phyloP scores from a whole-genome alignment of 2,113 vertebrate species.

The Mormyrus lacerda region DNA sequence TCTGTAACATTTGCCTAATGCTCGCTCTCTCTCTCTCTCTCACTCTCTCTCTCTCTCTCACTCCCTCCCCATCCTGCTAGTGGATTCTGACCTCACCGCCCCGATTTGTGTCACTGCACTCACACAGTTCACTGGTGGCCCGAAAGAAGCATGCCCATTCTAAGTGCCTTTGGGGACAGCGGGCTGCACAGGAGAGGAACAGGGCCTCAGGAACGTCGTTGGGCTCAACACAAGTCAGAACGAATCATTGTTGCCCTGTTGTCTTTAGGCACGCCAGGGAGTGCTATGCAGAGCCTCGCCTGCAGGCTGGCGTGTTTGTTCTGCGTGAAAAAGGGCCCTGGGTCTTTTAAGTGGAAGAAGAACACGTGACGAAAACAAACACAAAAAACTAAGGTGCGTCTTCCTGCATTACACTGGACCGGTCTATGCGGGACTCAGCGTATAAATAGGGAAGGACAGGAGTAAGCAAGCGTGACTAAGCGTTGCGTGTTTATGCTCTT shows the following conservation, averaged over 20 bases:
- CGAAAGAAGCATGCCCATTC: not conserved
- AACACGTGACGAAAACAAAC: not conserved
- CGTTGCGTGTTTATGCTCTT: not conserved
- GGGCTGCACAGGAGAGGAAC: not conserved
- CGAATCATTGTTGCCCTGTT: not conserved
- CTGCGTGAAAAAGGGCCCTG: not conserved
- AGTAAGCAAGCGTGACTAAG: not conserved
- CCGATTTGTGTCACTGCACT: conserved; percentile 5
- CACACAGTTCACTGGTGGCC: not conserved
- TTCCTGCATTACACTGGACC: not conserved
- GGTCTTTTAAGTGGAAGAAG: not conserved
- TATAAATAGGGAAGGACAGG: not conserved
- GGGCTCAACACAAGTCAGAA: not conserved
- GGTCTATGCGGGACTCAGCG: not conserved
- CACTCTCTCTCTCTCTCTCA: conserved; percentile 39
- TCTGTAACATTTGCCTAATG: conserved; percentile 58
- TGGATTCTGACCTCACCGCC: not conserved
- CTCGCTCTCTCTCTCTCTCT: conserved; percentile 39
- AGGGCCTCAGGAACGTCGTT: too few relatives aligned
- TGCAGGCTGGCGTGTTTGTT: not conserved
- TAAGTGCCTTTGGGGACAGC: not conserved
- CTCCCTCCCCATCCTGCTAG: not conserved
- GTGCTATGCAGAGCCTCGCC: not conserved
- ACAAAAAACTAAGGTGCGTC: not conserved
- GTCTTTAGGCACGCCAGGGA: not conserved